phyloP scores from a whole-genome alignment of 23 tunicate species.

The Oikopleura vanhoeffeni region DNA sequence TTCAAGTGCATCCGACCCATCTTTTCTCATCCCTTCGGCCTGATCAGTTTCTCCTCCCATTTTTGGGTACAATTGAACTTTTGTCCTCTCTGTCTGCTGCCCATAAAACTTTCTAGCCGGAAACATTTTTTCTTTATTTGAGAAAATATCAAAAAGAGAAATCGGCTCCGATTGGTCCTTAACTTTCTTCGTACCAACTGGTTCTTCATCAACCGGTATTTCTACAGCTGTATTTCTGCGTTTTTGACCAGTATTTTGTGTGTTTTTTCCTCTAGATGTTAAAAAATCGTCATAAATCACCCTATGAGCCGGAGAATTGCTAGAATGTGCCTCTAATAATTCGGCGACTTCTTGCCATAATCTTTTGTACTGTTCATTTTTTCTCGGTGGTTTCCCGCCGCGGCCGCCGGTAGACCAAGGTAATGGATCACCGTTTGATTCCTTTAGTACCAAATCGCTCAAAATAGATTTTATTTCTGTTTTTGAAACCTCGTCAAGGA shows the following conservation, averaged over 20 bases:
- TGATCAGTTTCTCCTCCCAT: slow-evolving; percentile 1
- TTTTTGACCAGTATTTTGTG: not conserved
- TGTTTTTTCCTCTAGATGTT: not conserved
- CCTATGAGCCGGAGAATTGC: not conserved
- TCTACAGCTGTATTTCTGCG: not conserved
- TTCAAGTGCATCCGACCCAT: not conserved
- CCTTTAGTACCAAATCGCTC: not conserved
- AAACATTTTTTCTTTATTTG: not conserved
- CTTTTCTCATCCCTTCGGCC: slow-evolving; percentile 5
- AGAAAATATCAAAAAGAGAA: not conserved
- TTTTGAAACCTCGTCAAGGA: not conserved
- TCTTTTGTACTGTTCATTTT: not conserved
- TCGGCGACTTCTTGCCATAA: not conserved
- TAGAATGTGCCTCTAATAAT: slow-evolving; percentile 1
- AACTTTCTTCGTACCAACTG: not conserved
- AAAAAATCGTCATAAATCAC: not conserved
- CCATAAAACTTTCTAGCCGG: slow-evolving; percentile 5
- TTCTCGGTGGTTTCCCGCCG: not conserved
- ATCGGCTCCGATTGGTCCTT: not conserved
- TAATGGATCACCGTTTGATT: not conserved
- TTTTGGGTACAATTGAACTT: not conserved
- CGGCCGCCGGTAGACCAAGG: not conserved
- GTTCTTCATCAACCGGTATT: not conserved
- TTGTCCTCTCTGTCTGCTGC: not conserved
- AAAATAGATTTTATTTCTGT: not conserved